A percentile compares a stretch with the other conserved stretches of the same genome.
Evolutionary conservation across 2,113 vertebrate genomes (phyloP).

Genomic region (Carettochelys insculpta): DNA sequence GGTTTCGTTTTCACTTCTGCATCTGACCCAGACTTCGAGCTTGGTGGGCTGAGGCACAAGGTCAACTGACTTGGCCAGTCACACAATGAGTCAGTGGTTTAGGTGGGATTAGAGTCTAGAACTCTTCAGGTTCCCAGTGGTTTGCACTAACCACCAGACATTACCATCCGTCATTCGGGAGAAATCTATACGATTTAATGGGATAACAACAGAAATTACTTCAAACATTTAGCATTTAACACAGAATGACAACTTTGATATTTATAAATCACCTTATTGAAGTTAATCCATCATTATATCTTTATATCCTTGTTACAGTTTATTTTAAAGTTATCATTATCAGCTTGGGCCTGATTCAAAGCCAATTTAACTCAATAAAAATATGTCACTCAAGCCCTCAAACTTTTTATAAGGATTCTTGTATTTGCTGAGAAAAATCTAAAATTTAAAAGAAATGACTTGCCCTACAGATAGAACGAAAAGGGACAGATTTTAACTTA

Average conservation of each 20-base stretch:
- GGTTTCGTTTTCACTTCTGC: conserved; percentile 2
- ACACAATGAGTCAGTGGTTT: not conserved
- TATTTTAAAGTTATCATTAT: not conserved
- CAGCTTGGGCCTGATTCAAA: not conserved
- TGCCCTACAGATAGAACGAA: not conserved
- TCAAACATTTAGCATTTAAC: not conserved
- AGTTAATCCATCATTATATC: not conserved
- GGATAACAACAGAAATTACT: not conserved
- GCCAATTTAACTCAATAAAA: too few species aligned
- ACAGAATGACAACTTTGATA: not conserved
- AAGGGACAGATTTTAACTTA: not conserved
- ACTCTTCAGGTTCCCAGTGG: not conserved
- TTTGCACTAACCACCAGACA: not conserved
- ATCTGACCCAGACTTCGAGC: not conserved
- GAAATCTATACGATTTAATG: not conserved
- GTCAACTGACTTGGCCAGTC: not conserved
- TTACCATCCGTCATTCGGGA: not conserved
- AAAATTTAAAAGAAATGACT: too few species aligned
- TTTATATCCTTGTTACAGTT: not conserved
- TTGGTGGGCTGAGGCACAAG: not conserved
- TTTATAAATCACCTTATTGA: not conserved
- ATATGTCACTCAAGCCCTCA: not conserved
- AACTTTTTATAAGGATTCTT: not conserved
- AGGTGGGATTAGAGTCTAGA: not conserved
- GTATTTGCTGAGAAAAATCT: not conserved